Evolutionary conservation across 2,797 vertebrate genomes (phyloP).

Genomic region (Sandelia bainsii): DNA sequence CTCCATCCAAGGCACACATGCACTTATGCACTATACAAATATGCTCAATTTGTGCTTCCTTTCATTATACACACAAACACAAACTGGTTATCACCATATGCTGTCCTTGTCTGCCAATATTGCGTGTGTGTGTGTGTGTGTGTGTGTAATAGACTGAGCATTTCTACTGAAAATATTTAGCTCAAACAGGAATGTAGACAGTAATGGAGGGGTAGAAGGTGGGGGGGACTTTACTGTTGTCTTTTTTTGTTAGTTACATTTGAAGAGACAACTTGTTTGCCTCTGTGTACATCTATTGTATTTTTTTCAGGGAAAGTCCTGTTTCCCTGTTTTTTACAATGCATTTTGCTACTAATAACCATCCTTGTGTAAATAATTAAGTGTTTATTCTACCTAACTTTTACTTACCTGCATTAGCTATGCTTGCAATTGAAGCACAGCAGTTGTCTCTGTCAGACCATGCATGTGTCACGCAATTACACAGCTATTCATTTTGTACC

Average conservation of each 20-base stretch:
- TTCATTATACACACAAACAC: constrained; percentile 68
- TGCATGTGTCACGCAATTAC: background rate
- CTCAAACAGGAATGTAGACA: constrained; percentile 49
- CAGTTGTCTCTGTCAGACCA: background rate
- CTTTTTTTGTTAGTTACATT: background rate
- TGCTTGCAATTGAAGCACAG: background rate
- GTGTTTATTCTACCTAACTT: no score
- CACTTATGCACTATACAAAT: constrained; percentile 60
- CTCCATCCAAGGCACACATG: constrained; percentile 73
- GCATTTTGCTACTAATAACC: background rate
- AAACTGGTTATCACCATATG: constrained; percentile 83
- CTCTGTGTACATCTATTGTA: no score
- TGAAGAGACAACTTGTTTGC: background rate
- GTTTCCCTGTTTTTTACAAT: background rate
- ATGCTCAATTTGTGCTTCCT: constrained; percentile 77
- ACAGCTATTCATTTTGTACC: background rate
- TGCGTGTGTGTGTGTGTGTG: constrained; percentile 5
- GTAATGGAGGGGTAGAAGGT: constrained; percentile 17
- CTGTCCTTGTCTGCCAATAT: constrained; percentile 77
- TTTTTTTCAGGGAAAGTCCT: background rate
- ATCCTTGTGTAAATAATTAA: no score
- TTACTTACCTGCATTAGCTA: no score
- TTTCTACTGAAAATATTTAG: constrained; percentile 56
- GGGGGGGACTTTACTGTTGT: background rate
- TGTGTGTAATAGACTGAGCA: background rate